phyloP scores from a whole-genome alignment of 2,888 invertebrate genomes.

The Nomada hirtipes region DNA sequence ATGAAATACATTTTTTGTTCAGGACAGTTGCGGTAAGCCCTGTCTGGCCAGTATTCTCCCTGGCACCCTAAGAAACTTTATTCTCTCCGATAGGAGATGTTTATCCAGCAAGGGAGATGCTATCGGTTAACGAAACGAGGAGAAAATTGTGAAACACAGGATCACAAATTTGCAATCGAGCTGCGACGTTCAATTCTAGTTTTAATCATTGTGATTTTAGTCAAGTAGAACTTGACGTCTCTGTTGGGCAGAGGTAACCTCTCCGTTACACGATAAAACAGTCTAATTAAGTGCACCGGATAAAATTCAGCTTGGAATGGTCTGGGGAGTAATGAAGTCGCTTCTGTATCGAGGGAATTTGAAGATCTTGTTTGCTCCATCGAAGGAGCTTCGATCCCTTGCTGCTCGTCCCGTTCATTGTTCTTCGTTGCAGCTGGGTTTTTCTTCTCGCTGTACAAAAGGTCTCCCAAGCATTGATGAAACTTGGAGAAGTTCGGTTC shows the following conservation, averaged over 20 bases:
- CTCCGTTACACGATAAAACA: too few species aligned
- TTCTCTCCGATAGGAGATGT: background rate
- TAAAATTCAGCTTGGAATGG: background rate
- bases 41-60: background rate
- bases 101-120: background rate
- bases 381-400: constrained; percentile 1
- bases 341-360: constrained; percentile 21
- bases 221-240: too few species aligned
- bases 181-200: background rate
- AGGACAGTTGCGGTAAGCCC: background rate
- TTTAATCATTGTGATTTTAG: too few species aligned
- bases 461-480: constrained; percentile 11
- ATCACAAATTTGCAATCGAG: background rate
- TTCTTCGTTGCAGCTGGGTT: background rate
- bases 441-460: background rate
- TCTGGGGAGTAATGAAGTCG: constrained; percentile 6
- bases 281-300: too few species aligned
- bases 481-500: constrained; percentile 11
- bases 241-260: too few species aligned
- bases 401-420: background rate
- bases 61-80: constrained; percentile 9
- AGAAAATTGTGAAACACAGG: background rate
- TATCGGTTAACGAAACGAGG: background rate
- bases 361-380: background rate
- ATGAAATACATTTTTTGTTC: constrained; percentile 39